These are phyloP conservation scores for Alcedo atthis DNA, from an alignment of 2,797 vertebrate species.

Conservation along the genomic window DNA sequence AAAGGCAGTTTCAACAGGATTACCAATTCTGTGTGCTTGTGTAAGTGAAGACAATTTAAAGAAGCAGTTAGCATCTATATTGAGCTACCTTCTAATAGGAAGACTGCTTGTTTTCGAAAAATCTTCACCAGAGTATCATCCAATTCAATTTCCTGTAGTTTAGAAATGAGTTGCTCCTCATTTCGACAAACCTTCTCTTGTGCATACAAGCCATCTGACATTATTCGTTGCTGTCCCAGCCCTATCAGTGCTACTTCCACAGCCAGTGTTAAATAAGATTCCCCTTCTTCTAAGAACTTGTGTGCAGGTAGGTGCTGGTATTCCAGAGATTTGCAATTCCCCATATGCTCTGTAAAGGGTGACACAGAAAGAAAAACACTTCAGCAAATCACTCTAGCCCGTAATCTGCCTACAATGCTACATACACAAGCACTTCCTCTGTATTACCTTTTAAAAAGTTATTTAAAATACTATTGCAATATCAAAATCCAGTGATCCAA, in stretches of 20 bases:
- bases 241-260: conserved; percentile 93
- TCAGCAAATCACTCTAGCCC: neutral
- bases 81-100: conserved; percentile 91
- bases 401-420: neutral
- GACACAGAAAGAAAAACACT: conserved; percentile 26
- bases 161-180: conserved; percentile 93
- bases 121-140: conserved; percentile 91
- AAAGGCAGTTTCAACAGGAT: neutral
- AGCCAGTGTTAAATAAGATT: conserved; percentile 88
- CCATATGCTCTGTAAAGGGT: conserved; percentile 82
- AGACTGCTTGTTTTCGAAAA: conserved; percentile 92
- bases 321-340: conserved; percentile 86
- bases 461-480: neutral
- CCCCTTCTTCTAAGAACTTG: conserved; percentile 91
- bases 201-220: conserved; percentile 95
- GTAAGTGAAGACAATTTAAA: conserved; percentile 5
- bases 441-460: fast-evolving
- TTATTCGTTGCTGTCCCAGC: conserved; percentile 92
- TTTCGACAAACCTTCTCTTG: conserved; percentile 96
- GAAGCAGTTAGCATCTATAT: conserved; percentile 37
- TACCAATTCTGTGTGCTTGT: neutral
- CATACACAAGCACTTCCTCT: neutral
- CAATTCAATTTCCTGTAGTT: conserved; percentile 90
- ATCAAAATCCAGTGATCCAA: neutral
- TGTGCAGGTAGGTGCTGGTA: conserved; percentile 88